These are phyloP conservation scores for Eonycteris spelaea DNA, from an alignment of 2,113 vertebrate genomes.

Conservation along the genomic window DNA sequence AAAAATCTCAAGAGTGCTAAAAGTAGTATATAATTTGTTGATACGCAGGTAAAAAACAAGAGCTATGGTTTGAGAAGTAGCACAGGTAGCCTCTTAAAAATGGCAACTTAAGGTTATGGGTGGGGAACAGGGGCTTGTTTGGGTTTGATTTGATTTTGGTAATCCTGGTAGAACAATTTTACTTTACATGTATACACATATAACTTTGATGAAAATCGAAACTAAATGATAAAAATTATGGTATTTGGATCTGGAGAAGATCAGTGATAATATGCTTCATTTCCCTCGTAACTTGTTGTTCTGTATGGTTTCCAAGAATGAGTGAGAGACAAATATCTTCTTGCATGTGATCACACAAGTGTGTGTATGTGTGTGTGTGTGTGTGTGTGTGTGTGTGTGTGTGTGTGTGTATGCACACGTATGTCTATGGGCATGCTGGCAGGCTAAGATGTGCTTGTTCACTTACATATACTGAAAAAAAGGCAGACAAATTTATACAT, in stretches of 20 bases:
- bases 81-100: background rate
- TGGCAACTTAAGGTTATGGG: background rate
- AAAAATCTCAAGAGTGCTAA: background rate
- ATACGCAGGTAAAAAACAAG: background rate
- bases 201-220: constrained; percentile 7
- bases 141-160: background rate
- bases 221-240: background rate
- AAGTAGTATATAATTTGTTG: background rate
- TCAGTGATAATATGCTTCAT: background rate
- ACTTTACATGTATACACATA: background rate
- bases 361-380: background rate
- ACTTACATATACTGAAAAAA: background rate
- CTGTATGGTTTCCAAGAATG: background rate
- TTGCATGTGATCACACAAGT: background rate
- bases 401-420: background rate
- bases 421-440: background rate
- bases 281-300: background rate
- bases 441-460: background rate
- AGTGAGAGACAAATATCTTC: background rate
- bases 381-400: background rate
- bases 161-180: background rate
- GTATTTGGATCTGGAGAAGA: background rate
- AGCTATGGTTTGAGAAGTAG: background rate
- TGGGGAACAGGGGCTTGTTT: background rate
- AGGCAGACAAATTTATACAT: background rate